Base-by-base conservation (phyloP, 2,113 vertebrate species). In the Tragulus kanchil region DNA sequence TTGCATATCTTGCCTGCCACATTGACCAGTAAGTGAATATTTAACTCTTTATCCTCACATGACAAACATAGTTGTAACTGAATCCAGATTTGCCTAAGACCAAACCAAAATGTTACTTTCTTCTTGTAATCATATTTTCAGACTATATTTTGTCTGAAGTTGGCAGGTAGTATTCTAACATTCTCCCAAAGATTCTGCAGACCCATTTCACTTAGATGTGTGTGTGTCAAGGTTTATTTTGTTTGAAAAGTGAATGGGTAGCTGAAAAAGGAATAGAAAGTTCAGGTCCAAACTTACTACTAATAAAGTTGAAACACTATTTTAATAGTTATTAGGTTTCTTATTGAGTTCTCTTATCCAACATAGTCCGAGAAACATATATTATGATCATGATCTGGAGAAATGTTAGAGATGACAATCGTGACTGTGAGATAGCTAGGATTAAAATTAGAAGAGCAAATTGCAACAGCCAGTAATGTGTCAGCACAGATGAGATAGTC, bases 301-400 rank as follows among this genome's bases (percentile, higher is more conserved):
- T 54, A 8, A 79, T 62, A 81, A 69, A 73, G 17, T 13, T 26
- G 61, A 14, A 59, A 45, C 3, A 36, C 25, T 67, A 56, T 61
- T 75, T 90, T 86, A 67, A 58, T 78, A 3, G 1, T 31, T 84
- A 79, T 25, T 16, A 61, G 48, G 1, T 6, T 67, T 48, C 5
- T 79, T 42, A 54, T 31, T 56, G 26, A 90, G 7, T 89, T 36
- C 50, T 96, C 45, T 96, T 73, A 75, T 26, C 4, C n/a, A 92
- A 56, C 6, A 45, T 42, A 0, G 9, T 78, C 10, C 13, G 73
- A 69, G 45, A 83, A 56, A 42, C 31, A 42, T 31, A 50, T 83
- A 21, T 23, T 8, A 89, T 14, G 11, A 48, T 90, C 31, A 42
- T 23, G 6, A 19, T 89, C 26, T 78, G n/a, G 91, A 90, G 11